These are phyloP conservation scores for Prinia subflava DNA, from an alignment of 2,113 vertebrate species.

Conservation along the genomic window DNA sequence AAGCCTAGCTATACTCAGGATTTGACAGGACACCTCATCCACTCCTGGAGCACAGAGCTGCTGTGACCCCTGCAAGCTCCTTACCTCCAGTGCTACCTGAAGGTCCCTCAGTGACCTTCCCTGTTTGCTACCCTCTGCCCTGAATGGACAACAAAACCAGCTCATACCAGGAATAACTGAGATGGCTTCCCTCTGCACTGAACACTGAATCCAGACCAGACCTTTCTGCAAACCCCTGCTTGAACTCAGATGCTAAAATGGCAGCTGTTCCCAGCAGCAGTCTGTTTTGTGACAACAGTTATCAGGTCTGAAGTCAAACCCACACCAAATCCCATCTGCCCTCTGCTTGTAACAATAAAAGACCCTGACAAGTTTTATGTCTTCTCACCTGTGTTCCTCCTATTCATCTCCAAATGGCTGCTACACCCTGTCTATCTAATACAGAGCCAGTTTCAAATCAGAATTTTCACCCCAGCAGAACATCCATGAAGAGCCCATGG, in stretches of 20 bases:
- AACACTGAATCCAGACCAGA: not conserved
- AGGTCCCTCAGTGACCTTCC: not conserved
- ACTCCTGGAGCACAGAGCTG: not conserved
- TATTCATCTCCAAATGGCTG: constrained; percentile 43
- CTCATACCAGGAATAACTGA: not conserved
- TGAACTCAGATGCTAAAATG: not conserved
- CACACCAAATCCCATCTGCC: constrained; percentile 11
- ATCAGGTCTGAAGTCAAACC: constrained; percentile 9
- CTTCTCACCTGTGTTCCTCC: constrained; percentile 29
- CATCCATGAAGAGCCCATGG: not conserved
- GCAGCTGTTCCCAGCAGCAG: not conserved
- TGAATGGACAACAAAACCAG: not conserved
- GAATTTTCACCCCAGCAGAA: constrained; percentile 29
- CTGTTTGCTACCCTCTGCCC: not conserved
- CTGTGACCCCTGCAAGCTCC: not conserved
- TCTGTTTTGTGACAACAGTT: constrained; percentile 13
- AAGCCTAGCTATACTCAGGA: not conserved
- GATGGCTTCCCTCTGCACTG: not conserved
- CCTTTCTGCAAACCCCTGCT: not conserved
- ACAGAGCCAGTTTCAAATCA: constrained; percentile 25
- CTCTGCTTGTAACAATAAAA: constrained; percentile 26
- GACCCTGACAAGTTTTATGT: constrained; percentile 35
- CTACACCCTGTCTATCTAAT: not conserved
- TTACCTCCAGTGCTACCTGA: not conserved
- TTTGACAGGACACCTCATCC: not conserved